Evolutionary conservation across 2,888 invertebrate genomes (phyloP).

Genomic region (Aphidoletes aphidimyza): DNA sequence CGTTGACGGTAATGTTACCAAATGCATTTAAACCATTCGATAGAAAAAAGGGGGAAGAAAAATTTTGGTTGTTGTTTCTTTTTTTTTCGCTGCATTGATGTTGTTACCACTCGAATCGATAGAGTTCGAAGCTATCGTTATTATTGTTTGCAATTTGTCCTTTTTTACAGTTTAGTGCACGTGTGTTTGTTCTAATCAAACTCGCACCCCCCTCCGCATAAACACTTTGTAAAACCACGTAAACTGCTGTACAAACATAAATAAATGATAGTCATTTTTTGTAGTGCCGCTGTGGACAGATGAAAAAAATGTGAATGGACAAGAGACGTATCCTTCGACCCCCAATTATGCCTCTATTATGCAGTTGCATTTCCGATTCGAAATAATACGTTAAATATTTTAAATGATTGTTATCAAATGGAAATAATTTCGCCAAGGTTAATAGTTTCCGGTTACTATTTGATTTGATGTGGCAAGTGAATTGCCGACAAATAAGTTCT

Average conservation of each 20-base stretch:
- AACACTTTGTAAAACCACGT: background rate
- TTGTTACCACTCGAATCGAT: background rate
- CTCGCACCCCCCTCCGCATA: too few species aligned
- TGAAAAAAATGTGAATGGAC: background rate
- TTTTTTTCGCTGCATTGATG: background rate
- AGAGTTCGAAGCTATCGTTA: constrained; percentile 11
- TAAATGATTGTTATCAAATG: background rate
- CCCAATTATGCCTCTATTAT: background rate
- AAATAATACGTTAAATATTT: background rate
- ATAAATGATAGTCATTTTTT: constrained; percentile 42
- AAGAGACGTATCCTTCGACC: background rate
- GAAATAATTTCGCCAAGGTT: background rate
- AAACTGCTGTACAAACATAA: background rate
- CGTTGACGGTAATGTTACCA: background rate
- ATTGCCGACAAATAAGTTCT: too few species aligned
- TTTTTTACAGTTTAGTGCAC: constrained; percentile 47
- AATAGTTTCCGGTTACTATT: too few species aligned
- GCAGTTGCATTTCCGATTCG: background rate
- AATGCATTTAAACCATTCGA: background rate
- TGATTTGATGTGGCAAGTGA: too few species aligned
- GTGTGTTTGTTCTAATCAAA: background rate
- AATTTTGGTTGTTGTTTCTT: too few species aligned
- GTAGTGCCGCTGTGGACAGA: background rate
- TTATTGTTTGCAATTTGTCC: constrained; percentile 9
- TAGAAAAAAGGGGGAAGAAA: background rate